Base-by-base conservation (phyloP, 2,797 vertebrate genomes). In the Siniperca undulata region DNA sequence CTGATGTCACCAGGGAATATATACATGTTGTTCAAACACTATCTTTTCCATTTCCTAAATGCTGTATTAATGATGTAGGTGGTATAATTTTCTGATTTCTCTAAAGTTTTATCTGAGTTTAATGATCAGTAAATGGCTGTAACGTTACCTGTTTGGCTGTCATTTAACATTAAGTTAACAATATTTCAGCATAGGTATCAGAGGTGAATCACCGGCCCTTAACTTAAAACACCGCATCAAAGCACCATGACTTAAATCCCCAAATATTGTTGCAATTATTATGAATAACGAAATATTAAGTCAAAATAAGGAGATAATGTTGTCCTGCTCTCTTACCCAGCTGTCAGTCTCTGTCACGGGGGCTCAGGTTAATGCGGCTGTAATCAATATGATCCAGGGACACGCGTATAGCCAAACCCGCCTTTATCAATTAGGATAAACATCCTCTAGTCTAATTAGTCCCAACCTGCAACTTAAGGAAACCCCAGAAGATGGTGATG, bases 361-460 rank as follows among this genome's bases (percentile, higher is more conserved):
- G 42, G 3, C 5, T 30, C 40, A 46, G 16, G 56, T 27, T 55
- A 38, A 77, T 38, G 69, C 80, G 27, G 73, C 38, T 64, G 16
- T 53, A 69, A 73, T 59, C 46, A 19, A 68, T 11, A 52, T 4
- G 19, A 83, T 56, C 64, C 71, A 24, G 14, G 36, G 6, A 44
- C 12, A 6, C 27, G 19, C 1, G 42, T 8, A 10, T 4, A 58
- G 19, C 40, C 1, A 52, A 68, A 70, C 2, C 22, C 13, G 50
- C 16, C 36, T 67, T 69, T 9, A 61, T 40, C 38, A 58, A 68
- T 83, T 50, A 58, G 74, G n/a, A 69, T 40, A 22, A 71, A 70
- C 48, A 67, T 16, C 20, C 40, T 42, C 9, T 40, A 30, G n/a
- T 55, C 5, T 59, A 74, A 86, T 80, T 52, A 77, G 53, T 56